phyloP scores from a whole-genome alignment of 1,140 invertebrate genomes.

The Dreissena polymorpha region DNA sequence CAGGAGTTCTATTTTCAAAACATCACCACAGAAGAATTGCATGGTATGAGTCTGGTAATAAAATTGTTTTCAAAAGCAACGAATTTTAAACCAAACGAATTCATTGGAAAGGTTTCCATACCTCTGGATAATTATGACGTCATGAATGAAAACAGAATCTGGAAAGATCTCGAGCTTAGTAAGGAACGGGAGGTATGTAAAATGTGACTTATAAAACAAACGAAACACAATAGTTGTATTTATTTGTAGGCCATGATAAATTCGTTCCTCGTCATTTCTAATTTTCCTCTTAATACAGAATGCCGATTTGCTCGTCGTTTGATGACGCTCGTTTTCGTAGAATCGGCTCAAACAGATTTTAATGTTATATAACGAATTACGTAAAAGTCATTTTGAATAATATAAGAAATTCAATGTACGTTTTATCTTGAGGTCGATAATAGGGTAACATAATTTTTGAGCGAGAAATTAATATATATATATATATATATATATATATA shows the following conservation, averaged over 20 bases:
- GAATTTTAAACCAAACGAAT: conserved; percentile 71
- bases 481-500: too few species aligned
- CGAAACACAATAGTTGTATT: not conserved
- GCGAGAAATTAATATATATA: too few species aligned
- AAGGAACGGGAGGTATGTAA: conserved; percentile 69
- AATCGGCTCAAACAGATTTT: too few species aligned
- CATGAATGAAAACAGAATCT: conserved; percentile 75
- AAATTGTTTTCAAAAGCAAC: conserved; percentile 72
- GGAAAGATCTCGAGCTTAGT: conserved; percentile 74
- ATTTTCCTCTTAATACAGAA: too few species aligned
- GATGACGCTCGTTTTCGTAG: too few species aligned
- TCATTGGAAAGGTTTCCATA: conserved; percentile 73
- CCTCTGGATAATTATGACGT: conserved; percentile 73
- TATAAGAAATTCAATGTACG: too few species aligned
- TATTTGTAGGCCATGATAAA: too few species aligned
- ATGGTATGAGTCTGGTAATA: conserved; percentile 69
- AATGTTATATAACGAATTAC: too few species aligned
- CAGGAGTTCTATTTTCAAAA: conserved; percentile 74
- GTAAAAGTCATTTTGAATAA: too few species aligned
- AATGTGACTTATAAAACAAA: conserved; percentile 1
- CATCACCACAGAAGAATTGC: conserved; percentile 67
- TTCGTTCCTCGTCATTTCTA: not conserved
- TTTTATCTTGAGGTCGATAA: too few species aligned
- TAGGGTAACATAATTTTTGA: too few species aligned
- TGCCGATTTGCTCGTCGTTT: too few species aligned